Evolutionary conservation across 1,140 invertebrate genomes (phyloP).

Genomic region (Antheraea mylitta): DNA sequence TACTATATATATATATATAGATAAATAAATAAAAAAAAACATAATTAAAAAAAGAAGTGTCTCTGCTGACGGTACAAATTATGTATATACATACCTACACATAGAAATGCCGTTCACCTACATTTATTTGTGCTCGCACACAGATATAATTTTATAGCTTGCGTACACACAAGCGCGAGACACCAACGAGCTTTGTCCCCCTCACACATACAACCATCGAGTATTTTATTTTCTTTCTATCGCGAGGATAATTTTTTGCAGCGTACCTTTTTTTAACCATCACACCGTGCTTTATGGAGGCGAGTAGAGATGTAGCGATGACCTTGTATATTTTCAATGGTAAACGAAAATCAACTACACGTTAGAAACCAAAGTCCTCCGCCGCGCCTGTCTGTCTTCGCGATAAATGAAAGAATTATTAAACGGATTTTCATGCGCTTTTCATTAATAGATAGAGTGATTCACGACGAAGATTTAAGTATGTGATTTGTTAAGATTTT

Average conservation of each 20-base stretch:
- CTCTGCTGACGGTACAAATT: slow-evolving; percentile 10
- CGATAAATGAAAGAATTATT: too few relatives aligned
- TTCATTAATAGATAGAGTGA: too few relatives aligned
- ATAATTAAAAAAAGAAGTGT: not conserved
- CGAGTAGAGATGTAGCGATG: not conserved
- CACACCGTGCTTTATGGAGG: not conserved
- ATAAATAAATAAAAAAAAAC: slow-evolving; percentile 20
- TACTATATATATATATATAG: too few relatives aligned
- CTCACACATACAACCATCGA: slow-evolving; percentile 36
- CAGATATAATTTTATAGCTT: slow-evolving; percentile 52
- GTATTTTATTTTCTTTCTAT: slow-evolving; percentile 45
- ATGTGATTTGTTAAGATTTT: too few relatives aligned
- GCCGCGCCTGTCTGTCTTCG: too few relatives aligned
- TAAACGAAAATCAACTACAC: not conserved
- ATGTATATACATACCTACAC: slow-evolving; percentile 17
- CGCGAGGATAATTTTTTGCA: slow-evolving; percentile 50
- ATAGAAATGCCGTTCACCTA: slow-evolving; percentile 71
- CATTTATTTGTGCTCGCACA: slow-evolving; percentile 73
- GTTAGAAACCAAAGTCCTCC: not conserved
- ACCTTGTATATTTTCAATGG: not conserved
- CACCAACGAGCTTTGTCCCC: slow-evolving; percentile 34
- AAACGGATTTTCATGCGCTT: too few relatives aligned
- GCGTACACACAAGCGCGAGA: slow-evolving; percentile 29
- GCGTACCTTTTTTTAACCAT: not conserved
- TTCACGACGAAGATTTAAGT: too few relatives aligned